A percentile compares a stretch with the other conserved stretches of the same genome.
Conservation (phyloP, 1,140 invertebrate species). For the Ceratosolen fusciceps region DNA sequence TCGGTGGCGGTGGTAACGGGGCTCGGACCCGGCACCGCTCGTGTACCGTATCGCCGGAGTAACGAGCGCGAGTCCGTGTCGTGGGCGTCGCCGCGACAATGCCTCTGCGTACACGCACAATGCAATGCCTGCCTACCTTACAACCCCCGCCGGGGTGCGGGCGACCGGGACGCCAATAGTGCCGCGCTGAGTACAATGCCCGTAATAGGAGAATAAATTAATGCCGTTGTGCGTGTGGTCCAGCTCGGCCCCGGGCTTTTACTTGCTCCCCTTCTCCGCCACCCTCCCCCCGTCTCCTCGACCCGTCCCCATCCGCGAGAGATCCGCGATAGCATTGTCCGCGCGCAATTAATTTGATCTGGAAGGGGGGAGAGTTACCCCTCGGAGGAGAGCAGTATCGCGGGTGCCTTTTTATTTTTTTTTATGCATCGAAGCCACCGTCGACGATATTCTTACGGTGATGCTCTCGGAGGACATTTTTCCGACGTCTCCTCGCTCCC, state of each 20-base stretch:
- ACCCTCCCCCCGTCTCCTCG: too few species aligned
- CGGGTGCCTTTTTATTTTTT: too few species aligned
- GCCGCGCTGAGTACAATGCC: slow-evolving; percentile 52
- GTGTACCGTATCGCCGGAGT: slow-evolving; percentile 54
- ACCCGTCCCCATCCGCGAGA: slow-evolving; percentile 47
- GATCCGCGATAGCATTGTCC: slow-evolving; percentile 61
- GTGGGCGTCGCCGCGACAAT: slow-evolving; percentile 48
- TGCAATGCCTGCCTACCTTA: background rate
- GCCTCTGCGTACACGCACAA: background rate
- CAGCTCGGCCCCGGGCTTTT: background rate
- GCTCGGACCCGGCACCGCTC: slow-evolving; percentile 38
- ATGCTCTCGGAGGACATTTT: slow-evolving; percentile 50
- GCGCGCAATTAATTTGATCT: slow-evolving; percentile 55
- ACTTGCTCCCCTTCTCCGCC: slow-evolving; percentile 9
- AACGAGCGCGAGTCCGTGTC: slow-evolving; percentile 47
- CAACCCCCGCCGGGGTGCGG: background rate
- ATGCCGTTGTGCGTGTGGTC: slow-evolving; percentile 57
- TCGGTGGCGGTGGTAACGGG: slow-evolving; percentile 51
- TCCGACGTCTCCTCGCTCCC: slow-evolving; percentile 4
- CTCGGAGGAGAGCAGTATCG: too few species aligned
- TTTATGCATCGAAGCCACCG: background rate
- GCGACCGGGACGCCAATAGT: background rate
- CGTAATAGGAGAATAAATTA: slow-evolving; percentile 61
- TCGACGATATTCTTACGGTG: slow-evolving; percentile 7
- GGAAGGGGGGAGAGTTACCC: background rate